Base-by-base conservation (phyloP, 1,140 invertebrate genomes). In the Nymphalis io region DNA sequence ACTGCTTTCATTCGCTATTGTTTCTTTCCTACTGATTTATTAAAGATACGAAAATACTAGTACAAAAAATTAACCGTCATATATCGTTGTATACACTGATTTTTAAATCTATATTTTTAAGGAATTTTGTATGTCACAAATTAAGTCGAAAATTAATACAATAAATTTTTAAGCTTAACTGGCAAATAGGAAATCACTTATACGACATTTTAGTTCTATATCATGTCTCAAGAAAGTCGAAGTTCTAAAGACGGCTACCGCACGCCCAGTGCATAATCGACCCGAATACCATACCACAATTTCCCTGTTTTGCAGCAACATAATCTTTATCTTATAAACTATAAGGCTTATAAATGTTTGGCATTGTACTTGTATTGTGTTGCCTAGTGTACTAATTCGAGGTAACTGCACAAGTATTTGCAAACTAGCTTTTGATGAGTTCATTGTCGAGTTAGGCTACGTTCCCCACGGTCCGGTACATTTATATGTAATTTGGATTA, bases 341-440 rank as follows among this genome's bases (percentile, higher is more conserved):
- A 53, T 70, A 64, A 23, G 60, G 62, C n/a, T 5, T 53, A 70
- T 23, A 65, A 21, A 53, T 2, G 61, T 20, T 6, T 70, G 18
- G 4, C 4, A 21, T 6, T n/a, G 20, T 44, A n/a, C n/a, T n/a
- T 16, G 13, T 33, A n/a, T 18, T 55, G 0, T 20, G 10, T 60
- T 38, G 48, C 23, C 27, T 16, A 10, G 20, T 68, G 68, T 65
- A 58, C 70, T 76, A 76, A 78, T 76, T 68, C 70, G 72, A 78
- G 73, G 75, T 76, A 83, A 86, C 82, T 82, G 78, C 74, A 79
- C 78, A 83, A 86, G 78, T 83, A 86, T 84, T 82, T 75, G 76
- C 80, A 75, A 84, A 85, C 79, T 85, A 78, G 75, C 74, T 72
- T 74, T 79, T 82, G 76, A 79, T 76, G 76, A 76, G 74, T 83